Base-by-base conservation (phyloP, 2,797 vertebrate species). In the Natrix natrix region DNA sequence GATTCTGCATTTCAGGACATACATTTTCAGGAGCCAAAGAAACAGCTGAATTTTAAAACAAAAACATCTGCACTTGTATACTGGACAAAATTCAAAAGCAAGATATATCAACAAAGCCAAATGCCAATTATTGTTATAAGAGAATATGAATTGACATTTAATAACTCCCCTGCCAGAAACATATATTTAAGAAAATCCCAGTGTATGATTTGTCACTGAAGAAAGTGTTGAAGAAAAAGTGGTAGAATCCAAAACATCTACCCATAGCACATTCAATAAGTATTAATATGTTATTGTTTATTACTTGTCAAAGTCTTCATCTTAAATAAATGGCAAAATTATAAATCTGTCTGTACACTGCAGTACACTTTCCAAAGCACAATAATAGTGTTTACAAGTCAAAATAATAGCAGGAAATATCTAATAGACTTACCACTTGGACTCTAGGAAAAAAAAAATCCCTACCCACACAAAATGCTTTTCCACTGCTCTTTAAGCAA, bases 321-420 rank as follows among this genome's bases (percentile, higher is more conserved):
- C 96, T 97, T 96, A 95, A 96, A 90, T 54, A 95, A 93, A 94
- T 92, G 94, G 92, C 94, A 96, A 94, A 95, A 90, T 89, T 93
- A 96, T 91, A 94, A 95, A 93, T 95, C 92, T 97, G 94, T 96
- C 95, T 92, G 92, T 92, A 95, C 37, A 48, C 94, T 96, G 92
- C 54, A 54, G 93, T 96, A 92, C 86, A 48, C 95, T 96, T 97
- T 97, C 97, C 94, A 96, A 94, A 96, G 94, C 96, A 95, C 92
- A 93, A 96, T 94, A 97, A 97, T 90, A 95, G 95, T 96, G 97
- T 97, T 97, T 96, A 97, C 96, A 97, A 96, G 96, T 97, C 93
- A 97, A 96, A 97, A 97, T 94, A 97, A 97, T 95, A 96, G 93
- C 96, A 95, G 95, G 96, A 97, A 98, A 97, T 94, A 92, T 97